phyloP scores from a whole-genome alignment of 1,140 invertebrate species.

The Ridgeia piscesae region DNA sequence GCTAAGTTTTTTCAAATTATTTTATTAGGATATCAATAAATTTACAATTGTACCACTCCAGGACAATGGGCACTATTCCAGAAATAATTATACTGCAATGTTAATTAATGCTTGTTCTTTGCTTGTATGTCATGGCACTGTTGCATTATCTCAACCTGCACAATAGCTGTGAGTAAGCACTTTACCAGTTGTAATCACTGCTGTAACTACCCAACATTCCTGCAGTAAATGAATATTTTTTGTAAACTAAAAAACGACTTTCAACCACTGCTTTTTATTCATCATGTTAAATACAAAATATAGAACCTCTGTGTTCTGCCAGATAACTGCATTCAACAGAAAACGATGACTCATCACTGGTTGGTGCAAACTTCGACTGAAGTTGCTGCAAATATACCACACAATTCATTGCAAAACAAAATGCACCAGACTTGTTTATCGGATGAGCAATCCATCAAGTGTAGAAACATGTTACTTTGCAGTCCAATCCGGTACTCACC shows the following conservation, averaged over 20 bases:
- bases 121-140: no score
- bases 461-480: neutral
- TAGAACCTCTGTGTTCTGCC: neutral
- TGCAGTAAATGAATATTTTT: neutral
- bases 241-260: neutral
- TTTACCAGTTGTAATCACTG: no score
- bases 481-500: no score
- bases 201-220: no score
- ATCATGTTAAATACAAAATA: slow-evolving; percentile 2
- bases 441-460: neutral
- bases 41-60: no score
- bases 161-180: no score
- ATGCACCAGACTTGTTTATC: neutral
- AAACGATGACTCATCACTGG: neutral
- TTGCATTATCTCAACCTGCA: no score
- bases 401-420: neutral
- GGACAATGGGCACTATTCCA: no score
- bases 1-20: no score
- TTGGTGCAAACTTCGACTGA: neutral
- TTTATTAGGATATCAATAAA: no score
- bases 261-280: neutral
- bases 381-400: neutral
- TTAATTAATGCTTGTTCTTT: no score
- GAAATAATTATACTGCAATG: no score
- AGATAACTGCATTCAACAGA: neutral